Percentiles rank a stretch among this genome's conserved stretches.
Conservation (phyloP, 2,888 invertebrate genomes). For the Protula sp. region DNA sequence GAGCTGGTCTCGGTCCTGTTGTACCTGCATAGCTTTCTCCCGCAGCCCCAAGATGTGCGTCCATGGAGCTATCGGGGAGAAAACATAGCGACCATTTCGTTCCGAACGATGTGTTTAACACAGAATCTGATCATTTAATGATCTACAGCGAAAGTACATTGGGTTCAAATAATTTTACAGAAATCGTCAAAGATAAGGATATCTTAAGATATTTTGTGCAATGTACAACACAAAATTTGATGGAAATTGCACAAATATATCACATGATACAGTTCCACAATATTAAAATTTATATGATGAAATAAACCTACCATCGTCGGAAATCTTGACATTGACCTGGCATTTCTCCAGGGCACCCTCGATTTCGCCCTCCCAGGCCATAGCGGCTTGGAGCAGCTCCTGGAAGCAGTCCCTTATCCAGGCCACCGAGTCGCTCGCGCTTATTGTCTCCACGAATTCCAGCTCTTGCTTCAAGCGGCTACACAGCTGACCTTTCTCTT, state of each 20-base stretch:
- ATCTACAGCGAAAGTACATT: no score
- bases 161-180: no score
- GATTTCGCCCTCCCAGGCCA: conserved; percentile 40
- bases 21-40: conserved; percentile 37
- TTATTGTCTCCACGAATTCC: conserved; percentile 31
- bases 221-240: no score
- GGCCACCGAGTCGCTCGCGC: conserved; percentile 33
- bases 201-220: no score
- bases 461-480: conserved; percentile 41
- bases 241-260: no score
- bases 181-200: no score
- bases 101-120: no score
- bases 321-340: conserved; percentile 46
- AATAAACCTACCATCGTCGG: conserved; percentile 42
- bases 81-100: not conserved
- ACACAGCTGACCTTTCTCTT: conserved; percentile 35
- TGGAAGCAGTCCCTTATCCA: conserved; percentile 39
- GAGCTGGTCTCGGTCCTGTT: conserved; percentile 37
- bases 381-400: conserved; percentile 30
- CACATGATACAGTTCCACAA: no score
- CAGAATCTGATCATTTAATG: not conserved
- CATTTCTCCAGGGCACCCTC: conserved; percentile 44
- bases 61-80: conserved; percentile 33
- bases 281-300: no score
- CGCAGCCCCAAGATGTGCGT: conserved; percentile 39